Evolutionary conservation across 2,888 invertebrate genomes (phyloP), one percentile per base, ranked within the genome.

Genomic region (Scaptodrosophila latifasciaeformis): DNA sequence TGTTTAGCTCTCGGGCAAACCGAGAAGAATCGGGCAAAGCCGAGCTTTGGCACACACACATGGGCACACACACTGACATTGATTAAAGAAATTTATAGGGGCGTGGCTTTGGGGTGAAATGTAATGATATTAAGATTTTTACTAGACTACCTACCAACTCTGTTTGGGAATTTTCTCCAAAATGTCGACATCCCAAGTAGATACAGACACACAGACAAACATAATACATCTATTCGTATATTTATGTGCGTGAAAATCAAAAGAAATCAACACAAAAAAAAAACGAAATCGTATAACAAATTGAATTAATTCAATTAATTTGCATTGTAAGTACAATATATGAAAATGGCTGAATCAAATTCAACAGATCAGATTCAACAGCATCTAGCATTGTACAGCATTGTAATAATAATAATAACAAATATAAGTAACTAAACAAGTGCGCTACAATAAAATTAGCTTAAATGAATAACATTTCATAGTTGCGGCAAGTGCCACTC

Each of bases 221-320:
- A n/a, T 10, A n/a, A 31, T n/a, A 31, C 31, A 31, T 3, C 7
- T 40, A 56, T 49, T 15, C 10, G 37, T 29, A 43, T 42, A 48
- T 24, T 52, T 39, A 49, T 51, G 34, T 29, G 29, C 47, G 27
- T 7, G 34, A 39, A 39, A 35, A 34, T 37, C 6, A 48, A 29
- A 21, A n/a, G 9, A 50, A 53, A 43, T 27, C 48, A 27, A 35
- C n/a, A 44, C 39, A 39, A 15, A 29, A 7, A 29, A 29, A n/a
- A 40, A 48, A 54, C 54, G 55, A 50, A 61, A 59, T 15, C 15
- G 35, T 13, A 50, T 52, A 54, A 51, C 60, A 81, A 82, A 82
- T 82, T 82, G 72, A 82, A 82, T 82, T 80, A 82, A 82, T 80
- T 82, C 72, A 82, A 82, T 82, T 80, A 82, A 80, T 82, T 80